These are phyloP conservation scores for Champsocephalus gunnari DNA, from an alignment of 2,797 vertebrate species.

Conservation along the genomic window DNA sequence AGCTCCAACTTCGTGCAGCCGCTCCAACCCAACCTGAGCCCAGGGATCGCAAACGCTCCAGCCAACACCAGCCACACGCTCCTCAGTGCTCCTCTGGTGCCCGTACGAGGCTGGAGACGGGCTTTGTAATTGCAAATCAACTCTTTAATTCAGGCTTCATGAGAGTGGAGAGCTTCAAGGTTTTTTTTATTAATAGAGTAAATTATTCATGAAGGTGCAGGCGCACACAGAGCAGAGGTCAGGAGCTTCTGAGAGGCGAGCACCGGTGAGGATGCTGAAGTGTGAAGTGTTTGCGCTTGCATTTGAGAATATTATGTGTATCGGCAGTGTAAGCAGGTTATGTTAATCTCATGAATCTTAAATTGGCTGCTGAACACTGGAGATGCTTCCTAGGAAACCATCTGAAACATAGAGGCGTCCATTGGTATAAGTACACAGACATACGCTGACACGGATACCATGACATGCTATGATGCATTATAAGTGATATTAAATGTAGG, in stretches of 20 bases:
- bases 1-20: slow-evolving; percentile 9
- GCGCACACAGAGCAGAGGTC: slow-evolving; percentile 67
- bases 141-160: slow-evolving; percentile 83
- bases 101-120: slow-evolving; percentile 61
- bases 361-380: slow-evolving; percentile 39
- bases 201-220: slow-evolving; percentile 83
- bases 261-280: slow-evolving; percentile 42
- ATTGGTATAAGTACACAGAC: not conserved
- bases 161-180: slow-evolving; percentile 77
- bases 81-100: slow-evolving; percentile 62
- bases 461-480: not conserved
- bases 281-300: slow-evolving; percentile 61
- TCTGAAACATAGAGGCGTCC: slow-evolving; percentile 6
- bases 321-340: slow-evolving; percentile 30
- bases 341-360: slow-evolving; percentile 67
- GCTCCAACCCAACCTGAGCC: slow-evolving; percentile 30
- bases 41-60: slow-evolving; percentile 48
- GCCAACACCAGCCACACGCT: slow-evolving; percentile 33
- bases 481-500: not conserved
- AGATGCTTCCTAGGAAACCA: slow-evolving; percentile 17
- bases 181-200: slow-evolving; percentile 81
- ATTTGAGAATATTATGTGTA: slow-evolving; percentile 56
- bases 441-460: not conserved
- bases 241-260: slow-evolving; percentile 63
- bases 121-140: slow-evolving; percentile 85